phyloP scores from a whole-genome alignment of 2,113 vertebrate species.

The Symphodus melops region DNA sequence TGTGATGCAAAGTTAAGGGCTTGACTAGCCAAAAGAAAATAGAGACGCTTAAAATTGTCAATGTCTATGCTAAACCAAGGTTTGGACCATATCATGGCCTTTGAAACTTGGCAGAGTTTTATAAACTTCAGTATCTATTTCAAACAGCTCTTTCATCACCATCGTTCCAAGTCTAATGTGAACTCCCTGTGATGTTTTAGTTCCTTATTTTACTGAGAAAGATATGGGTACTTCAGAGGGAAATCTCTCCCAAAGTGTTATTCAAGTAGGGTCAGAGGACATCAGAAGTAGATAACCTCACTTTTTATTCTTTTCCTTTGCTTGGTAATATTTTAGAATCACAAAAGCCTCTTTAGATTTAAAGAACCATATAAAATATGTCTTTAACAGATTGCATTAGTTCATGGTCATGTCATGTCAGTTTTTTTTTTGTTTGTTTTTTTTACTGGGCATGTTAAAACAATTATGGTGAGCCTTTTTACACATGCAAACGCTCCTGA shows the following conservation, averaged over 20 bases:
- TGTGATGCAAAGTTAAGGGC: conserved; percentile 13
- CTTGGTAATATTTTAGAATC: background rate
- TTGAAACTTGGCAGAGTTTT: conserved; percentile 25
- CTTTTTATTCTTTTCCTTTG: background rate
- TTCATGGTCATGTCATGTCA: background rate
- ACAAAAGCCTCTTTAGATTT: background rate
- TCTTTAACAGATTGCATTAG: background rate
- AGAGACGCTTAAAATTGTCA: background rate
- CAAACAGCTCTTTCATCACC: conserved; percentile 14
- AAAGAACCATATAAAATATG: background rate
- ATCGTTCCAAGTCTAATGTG: background rate
- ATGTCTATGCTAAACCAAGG: background rate
- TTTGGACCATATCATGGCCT: background rate
- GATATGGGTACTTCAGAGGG: conserved; percentile 26
- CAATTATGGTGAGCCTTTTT: no score
- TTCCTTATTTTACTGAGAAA: conserved; percentile 20
- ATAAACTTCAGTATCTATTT: conserved; percentile 24
- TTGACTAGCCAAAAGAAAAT: conserved; percentile 8
- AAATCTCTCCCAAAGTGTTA: conserved; percentile 9
- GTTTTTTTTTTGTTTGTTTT: background rate
- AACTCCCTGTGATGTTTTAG: conserved; percentile 13
- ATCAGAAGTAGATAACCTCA: background rate
- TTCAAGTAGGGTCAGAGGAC: background rate
- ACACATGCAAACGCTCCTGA: no score
- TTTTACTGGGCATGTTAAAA: no score